Evolutionary conservation across 2,888 invertebrate species (phyloP).

Genomic region (Conomelus anceps): DNA sequence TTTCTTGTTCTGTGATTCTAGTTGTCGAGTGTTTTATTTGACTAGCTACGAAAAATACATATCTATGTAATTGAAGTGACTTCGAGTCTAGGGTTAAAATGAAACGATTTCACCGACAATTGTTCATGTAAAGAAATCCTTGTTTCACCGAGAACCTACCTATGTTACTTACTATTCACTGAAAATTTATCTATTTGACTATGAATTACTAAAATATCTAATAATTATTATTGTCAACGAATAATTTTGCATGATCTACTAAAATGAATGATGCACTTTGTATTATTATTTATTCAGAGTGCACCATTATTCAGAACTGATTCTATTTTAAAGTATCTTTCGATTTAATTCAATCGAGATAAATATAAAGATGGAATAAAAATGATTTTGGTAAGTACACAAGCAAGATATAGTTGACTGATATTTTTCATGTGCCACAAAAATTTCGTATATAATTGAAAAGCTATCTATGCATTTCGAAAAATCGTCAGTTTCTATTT

Average conservation of each 20-base stretch:
- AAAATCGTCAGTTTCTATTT: no score
- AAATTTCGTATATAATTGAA: neutral
- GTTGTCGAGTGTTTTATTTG: no score
- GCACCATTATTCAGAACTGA: no score
- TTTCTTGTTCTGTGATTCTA: no score
- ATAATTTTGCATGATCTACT: neutral
- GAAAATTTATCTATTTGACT: neutral
- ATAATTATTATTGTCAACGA: neutral
- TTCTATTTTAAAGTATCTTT: no score
- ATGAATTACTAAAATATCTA: neutral
- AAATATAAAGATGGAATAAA: no score
- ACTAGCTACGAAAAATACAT: neutral
- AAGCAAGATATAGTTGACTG: neutral
- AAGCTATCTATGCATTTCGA: no score
- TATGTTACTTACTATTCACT: no score
- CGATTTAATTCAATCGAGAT: no score
- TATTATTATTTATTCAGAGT: no score
- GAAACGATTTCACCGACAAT: neutral
- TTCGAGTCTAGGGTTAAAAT: neutral
- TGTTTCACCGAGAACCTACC: neutral
- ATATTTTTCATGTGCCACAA: neutral
- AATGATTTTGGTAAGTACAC: neutral
- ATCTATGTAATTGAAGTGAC: neutral
- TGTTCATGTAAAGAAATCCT: neutral
- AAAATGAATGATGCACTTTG: neutral